Evolutionary conservation across 1,140 invertebrate genomes (phyloP).

Genomic region (Diorhabda sublineata): DNA sequence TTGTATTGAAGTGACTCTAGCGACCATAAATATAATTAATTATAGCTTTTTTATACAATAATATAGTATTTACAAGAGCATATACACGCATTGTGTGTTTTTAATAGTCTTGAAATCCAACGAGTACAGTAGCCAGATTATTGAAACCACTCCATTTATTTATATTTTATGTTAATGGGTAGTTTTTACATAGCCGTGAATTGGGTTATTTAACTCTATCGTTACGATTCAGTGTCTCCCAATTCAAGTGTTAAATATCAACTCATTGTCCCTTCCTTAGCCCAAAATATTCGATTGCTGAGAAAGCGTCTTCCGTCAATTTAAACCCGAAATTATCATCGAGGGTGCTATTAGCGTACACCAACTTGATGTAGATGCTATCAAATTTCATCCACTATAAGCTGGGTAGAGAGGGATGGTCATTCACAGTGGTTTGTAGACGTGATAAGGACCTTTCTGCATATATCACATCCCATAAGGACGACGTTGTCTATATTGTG

Average conservation of each 20-base stretch:
- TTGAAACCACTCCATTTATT: no score
- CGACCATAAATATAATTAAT: no score
- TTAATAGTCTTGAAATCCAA: no score
- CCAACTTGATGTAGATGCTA: not conserved
- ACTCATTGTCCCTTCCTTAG: not conserved
- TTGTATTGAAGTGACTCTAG: no score
- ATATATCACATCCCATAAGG: not conserved
- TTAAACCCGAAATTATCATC: conserved; percentile 1
- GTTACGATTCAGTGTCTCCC: no score
- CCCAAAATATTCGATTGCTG: not conserved
- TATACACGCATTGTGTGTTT: no score
- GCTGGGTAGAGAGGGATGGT: not conserved
- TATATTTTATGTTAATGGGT: no score
- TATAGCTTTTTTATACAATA: no score
- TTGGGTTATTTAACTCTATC: no score
- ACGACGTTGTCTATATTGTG: not conserved
- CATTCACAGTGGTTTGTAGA: not conserved
- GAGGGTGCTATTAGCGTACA: not conserved
- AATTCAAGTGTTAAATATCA: not conserved
- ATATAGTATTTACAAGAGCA: no score
- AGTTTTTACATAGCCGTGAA: no score
- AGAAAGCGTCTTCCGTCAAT: not conserved
- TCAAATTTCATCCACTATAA: not conserved
- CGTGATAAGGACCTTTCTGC: conserved; percentile 1
- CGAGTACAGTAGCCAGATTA: no score